These are phyloP conservation scores for Diloba caeruleocephala DNA, from an alignment of 2,888 invertebrate species.

Conservation along the genomic window DNA sequence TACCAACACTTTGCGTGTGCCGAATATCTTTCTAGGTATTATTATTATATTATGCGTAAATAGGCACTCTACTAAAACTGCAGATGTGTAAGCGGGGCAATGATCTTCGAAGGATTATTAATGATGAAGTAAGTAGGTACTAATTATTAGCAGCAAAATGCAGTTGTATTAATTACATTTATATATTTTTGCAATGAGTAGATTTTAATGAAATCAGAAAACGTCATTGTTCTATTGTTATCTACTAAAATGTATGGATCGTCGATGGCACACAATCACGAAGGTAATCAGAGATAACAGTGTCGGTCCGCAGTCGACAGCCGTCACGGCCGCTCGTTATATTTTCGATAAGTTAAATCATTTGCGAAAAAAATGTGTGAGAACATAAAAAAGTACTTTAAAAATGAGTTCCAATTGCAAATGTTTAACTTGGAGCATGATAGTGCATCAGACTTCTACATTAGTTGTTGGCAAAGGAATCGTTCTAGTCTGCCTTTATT, in stretches of 20 bases:
- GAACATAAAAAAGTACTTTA: constrained; percentile 68
- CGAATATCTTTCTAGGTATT: no score
- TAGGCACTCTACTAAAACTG: no score
- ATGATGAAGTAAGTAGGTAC: background rate
- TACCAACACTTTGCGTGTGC: no score
- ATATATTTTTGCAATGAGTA: constrained; percentile 5
- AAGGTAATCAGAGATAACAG: constrained; percentile 56
- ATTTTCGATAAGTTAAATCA: constrained; percentile 15
- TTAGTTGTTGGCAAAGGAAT: constrained; percentile 71
- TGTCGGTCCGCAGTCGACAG: constrained; percentile 47
- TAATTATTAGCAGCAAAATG: background rate
- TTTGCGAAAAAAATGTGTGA: constrained; percentile 65
- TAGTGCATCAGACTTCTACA: constrained; percentile 69
- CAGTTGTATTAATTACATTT: background rate
- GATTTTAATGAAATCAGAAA: constrained; percentile 44
- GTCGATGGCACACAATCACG: constrained; percentile 50
- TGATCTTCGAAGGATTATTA: no score
- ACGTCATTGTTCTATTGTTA: constrained; percentile 49
- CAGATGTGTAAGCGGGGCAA: no score
- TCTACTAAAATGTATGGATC: constrained; percentile 53
- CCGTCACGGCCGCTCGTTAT: constrained; percentile 16
- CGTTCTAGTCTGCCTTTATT: constrained; percentile 69
- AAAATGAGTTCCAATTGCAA: constrained; percentile 63
- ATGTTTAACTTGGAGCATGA: constrained; percentile 71
- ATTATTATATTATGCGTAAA: no score